Percentiles rank a stretch among this genome's conserved stretches.
Evolutionary conservation across 2,113 vertebrate species (phyloP).

Genomic region (Tupaia tana): DNA sequence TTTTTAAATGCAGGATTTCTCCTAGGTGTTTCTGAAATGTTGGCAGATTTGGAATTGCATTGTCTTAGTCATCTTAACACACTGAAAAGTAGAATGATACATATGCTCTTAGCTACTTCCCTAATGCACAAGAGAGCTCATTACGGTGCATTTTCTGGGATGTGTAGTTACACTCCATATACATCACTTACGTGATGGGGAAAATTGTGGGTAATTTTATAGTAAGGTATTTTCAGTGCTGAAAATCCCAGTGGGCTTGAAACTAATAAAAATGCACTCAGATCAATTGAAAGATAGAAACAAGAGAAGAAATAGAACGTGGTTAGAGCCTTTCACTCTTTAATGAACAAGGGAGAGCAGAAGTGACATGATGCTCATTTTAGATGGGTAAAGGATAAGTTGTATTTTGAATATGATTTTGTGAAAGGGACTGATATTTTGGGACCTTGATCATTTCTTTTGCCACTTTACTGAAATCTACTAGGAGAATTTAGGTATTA

Average conservation of each 20-base stretch:
- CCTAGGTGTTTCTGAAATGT: background rate
- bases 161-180: fast-evolving
- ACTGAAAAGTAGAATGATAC: background rate
- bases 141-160: background rate
- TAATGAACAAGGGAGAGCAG: constrained; percentile 20
- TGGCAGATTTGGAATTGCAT: background rate
- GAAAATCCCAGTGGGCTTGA: constrained; percentile 1
- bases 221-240: background rate
- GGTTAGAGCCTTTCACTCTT: background rate
- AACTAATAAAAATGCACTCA: background rate
- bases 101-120: background rate
- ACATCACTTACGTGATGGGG: background rate
- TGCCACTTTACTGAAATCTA: constrained; percentile 6
- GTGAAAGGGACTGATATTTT: background rate
- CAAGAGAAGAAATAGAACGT: background rate
- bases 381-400: background rate
- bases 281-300: background rate
- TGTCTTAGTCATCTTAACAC: background rate
- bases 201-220: background rate
- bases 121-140: background rate
- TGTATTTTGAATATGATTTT: constrained; percentile 30
- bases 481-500: background rate
- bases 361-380: background rate
- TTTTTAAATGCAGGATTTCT: background rate
- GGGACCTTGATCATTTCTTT: background rate